A percentile compares a stretch with the other conserved stretches of the same genome.
These are phyloP conservation scores for Centruroides sculpturatus DNA, from an alignment of 1,140 invertebrate species.

Conservation along the genomic window DNA sequence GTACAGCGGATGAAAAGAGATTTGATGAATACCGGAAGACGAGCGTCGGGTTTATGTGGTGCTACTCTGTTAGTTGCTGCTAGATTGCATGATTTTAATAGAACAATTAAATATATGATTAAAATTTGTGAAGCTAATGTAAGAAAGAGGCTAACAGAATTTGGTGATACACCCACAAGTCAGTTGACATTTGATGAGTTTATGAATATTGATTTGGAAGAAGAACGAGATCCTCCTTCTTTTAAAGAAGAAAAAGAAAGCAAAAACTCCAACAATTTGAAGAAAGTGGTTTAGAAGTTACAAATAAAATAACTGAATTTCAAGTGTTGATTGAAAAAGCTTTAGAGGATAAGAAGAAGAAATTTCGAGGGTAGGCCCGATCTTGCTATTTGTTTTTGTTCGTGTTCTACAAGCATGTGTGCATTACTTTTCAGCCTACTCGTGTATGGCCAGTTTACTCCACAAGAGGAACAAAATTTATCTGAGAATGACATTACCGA, in stretches of 20 bases:
- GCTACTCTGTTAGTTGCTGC: slow-evolving; percentile 88
- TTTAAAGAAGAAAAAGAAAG: slow-evolving; percentile 74
- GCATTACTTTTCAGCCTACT: too few species aligned
- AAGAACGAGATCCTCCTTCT: slow-evolving; percentile 89
- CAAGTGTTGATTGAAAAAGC: slow-evolving; percentile 40
- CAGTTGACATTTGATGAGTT: slow-evolving; percentile 89
- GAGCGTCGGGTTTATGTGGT: slow-evolving; percentile 91
- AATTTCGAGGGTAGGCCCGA: slow-evolving; percentile 41
- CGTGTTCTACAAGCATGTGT: too few species aligned
- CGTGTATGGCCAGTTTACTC: neutral
- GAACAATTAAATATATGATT: slow-evolving; percentile 76
- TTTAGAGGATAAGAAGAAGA: slow-evolving; percentile 44
- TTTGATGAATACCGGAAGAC: slow-evolving; percentile 85
- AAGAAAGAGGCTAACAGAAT: slow-evolving; percentile 75
- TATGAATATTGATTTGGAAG: slow-evolving; percentile 88
- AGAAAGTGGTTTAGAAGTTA: slow-evolving; percentile 35
- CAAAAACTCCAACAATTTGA: slow-evolving; percentile 44
- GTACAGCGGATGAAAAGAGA: slow-evolving; percentile 97
- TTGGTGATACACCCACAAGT: slow-evolving; percentile 85
- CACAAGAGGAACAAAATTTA: neutral
- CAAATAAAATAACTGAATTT: slow-evolving; percentile 28
- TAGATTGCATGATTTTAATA: slow-evolving; percentile 77
- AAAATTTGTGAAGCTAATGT: slow-evolving; percentile 87
- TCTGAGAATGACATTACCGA: slow-evolving; percentile 4
- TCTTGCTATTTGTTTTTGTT: too few species aligned